Evolutionary conservation across 2,888 invertebrate species (phyloP).

Genomic region (Creontiades dilutus): DNA sequence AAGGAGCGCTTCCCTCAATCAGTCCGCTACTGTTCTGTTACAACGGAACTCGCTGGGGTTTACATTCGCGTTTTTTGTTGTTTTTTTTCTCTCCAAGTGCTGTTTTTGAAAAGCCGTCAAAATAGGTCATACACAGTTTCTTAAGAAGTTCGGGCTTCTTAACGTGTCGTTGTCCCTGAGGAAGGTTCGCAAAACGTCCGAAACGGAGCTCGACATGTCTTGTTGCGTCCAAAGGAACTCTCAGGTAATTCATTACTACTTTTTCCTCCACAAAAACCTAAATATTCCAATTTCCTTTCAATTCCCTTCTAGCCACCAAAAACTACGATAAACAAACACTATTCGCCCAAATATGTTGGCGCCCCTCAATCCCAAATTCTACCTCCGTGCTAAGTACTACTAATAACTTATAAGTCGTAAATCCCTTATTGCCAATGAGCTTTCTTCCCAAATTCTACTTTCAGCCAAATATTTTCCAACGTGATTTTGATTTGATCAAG

Average conservation of each 20-base stretch:
- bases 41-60: background rate
- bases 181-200: constrained; percentile 63
- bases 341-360: no score
- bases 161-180: constrained; percentile 64
- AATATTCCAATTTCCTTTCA: background rate
- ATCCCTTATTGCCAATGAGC: no score
- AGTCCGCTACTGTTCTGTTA: constrained; percentile 34
- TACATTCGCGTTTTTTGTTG: constrained; percentile 20
- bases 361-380: no score
- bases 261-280: constrained; percentile 8
- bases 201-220: constrained; percentile 68
- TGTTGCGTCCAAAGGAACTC: constrained; percentile 68
- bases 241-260: constrained; percentile 8
- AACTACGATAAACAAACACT: no score
- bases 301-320: no score
- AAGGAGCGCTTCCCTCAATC: background rate
- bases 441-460: no score
- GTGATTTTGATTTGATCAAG: no score
- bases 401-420: no score
- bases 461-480: no score
- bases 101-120: constrained; percentile 51
- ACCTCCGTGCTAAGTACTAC: no score
- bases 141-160: constrained; percentile 68
- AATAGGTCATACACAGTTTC: constrained; percentile 64
- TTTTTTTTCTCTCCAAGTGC: constrained; percentile 2